These are phyloP conservation scores for Gryllus longicercus DNA, from an alignment of 2,888 invertebrate species.

Conservation along the genomic window DNA sequence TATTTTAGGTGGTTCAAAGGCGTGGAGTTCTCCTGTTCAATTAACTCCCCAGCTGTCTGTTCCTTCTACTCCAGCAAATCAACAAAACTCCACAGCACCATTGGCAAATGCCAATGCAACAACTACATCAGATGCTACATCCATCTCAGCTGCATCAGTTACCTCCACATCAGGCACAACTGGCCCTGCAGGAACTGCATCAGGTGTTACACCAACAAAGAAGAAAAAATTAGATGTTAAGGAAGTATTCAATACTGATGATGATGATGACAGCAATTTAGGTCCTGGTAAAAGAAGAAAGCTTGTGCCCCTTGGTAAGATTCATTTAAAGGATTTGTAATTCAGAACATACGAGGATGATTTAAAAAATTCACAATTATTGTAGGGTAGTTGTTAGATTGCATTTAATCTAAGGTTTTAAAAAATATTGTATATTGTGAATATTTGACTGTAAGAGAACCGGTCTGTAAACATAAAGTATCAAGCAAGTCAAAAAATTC, in stretches of 20 bases:
- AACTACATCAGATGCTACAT: constrained; percentile 17
- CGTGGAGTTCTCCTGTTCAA: neutral
- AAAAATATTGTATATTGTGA: no score
- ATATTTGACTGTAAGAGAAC: no score
- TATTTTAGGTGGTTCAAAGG: neutral
- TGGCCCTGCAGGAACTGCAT: neutral
- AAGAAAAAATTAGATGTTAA: constrained; percentile 77
- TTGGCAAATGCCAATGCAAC: neutral
- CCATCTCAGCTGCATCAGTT: constrained; percentile 20
- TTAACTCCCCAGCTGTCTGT: neutral
- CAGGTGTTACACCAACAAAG: constrained; percentile 34
- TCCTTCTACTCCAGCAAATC: constrained; percentile 30
- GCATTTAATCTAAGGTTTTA: no score
- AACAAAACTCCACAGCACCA: constrained; percentile 23
- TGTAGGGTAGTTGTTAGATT: no score
- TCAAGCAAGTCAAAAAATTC: neutral
- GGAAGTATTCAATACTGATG: constrained; percentile 83
- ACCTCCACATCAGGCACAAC: neutral
- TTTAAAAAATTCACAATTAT: no score
- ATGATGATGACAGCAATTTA: constrained; percentile 60
- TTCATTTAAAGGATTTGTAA: neutral
- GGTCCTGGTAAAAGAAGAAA: constrained; percentile 66
- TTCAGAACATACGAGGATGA: no score
- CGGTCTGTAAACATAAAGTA: no score
- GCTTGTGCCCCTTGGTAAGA: constrained; percentile 68